Evolutionary conservation across 2,113 vertebrate genomes (phyloP), one percentile per base, ranked within the genome.

Genomic region (Thalassarche chlororhynchos): DNA sequence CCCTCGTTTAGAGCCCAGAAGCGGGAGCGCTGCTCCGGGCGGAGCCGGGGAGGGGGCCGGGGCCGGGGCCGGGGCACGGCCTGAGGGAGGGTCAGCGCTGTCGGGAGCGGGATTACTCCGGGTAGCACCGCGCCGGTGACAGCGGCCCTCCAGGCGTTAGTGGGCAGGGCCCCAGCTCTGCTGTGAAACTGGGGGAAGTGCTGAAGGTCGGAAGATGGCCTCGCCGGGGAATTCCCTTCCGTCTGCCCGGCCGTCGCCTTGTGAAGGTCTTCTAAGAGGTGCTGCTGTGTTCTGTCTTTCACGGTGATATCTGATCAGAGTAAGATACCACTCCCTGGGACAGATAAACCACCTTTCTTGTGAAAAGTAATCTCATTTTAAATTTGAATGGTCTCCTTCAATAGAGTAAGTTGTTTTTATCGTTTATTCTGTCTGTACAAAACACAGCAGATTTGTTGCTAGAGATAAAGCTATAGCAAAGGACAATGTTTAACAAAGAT

Each of bases 231-330:
- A 12, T 6, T 19, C 3, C 8, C 19, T 28, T 13, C 2, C 3
- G 9, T 7, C 49, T 1, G 38, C 32, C 26, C 28, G 5, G 58
- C 65, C 10, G 9, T 13, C 3, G 20, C 76, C 61, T 28, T 6
- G 26, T 1, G 60, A 29, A 3, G 51, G 10, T 6, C 29, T 20
- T 2, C 14, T 8, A 1, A n/a, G n/a, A 2, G 42, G 9, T 8
- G 57, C 2, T 12, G 72, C 79, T 0, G n/a, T 5, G 34, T 16
- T 13, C 3, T 0, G 52, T 4, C 84, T n/a, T 5, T 38, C 36
- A 3, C 9, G 2, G 28, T 0, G 18, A 2, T 23, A 3, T 18
- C 76, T 32, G 72, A 29, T 34, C 26, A 19, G 16, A 34, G 58
- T 2, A 3, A 28, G 47, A 29, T 2, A 34, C 36, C n/a, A 28